Evolutionary conservation across 2,888 invertebrate species (phyloP), one percentile per base, ranked within the genome.

Genomic region (Dilophus febrilis): DNA sequence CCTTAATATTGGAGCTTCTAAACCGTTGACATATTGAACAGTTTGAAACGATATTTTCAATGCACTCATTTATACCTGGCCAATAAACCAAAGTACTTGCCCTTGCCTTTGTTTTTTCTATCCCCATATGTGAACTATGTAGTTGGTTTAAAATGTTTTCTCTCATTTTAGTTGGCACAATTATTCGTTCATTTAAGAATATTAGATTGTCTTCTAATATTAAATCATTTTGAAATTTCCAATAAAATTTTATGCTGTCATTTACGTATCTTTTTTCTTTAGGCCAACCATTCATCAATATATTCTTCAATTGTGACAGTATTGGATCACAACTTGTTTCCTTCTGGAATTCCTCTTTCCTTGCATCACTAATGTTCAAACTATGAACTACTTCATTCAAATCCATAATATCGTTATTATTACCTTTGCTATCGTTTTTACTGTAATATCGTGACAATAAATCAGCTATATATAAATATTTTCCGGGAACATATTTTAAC

Each of bases 401-500:
- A 13, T 40, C 38, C 11, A 14, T 30, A 18, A 45, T 33, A 33
- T 30, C 16, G 4, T 14, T 8, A 14, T 43, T 40, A 19, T 40
- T 33, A 8, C 29, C 18, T 12, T n/a, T 38, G 13, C 12, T 28
- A 28, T 39, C 28, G 35, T 43, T 45, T 37, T 44, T 39, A 18
- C 40, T 29, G 27, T 41, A 36, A 30, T 46, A 40, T 16, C 37
- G 35, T 2, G 35, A 35, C 14, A 35, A 27, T 4, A 13, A 35
- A 10, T 35, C 35, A 8, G 35, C 40, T 10, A 46, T 14, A 37
- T 34, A 17, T 13, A 44, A 38, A 33, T 12, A 13, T 35, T 48
- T 49, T 10, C 48, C 49, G 5, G 50, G 48, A 3, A 45, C 18
- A 30, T 45, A 47, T 19, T 34, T 35, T 27, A 49, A 16, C 10